phyloP scores from a whole-genome alignment of 2,888 invertebrate genomes.

The Hecatera dysodea region DNA sequence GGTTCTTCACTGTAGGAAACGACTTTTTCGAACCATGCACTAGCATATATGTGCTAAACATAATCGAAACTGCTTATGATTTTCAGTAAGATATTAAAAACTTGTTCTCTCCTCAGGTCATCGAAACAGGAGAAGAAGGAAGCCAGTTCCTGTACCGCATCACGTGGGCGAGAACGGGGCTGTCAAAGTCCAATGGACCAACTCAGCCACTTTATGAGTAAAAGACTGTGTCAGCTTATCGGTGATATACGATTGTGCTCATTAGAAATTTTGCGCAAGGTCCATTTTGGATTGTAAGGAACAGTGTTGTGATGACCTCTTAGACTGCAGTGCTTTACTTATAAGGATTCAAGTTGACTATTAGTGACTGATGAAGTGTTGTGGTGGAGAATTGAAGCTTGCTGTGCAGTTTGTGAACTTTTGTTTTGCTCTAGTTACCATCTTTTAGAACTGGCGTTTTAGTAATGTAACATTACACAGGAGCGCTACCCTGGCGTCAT shows the following conservation, averaged over 20 bases:
- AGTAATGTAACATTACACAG: rapidly evolving
- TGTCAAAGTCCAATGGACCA: slow-evolving; percentile 73
- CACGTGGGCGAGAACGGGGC: slow-evolving; percentile 89
- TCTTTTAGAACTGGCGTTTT: background rate
- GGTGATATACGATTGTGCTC: slow-evolving; percentile 53
- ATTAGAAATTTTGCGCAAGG: slow-evolving; percentile 25
- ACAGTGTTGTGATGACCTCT: slow-evolving; percentile 50
- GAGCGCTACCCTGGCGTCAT: background rate
- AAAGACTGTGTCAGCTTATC: slow-evolving; percentile 54
- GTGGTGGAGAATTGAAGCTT: background rate
- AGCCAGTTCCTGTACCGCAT: slow-evolving; percentile 92
- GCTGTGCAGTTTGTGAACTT: slow-evolving; percentile 12
- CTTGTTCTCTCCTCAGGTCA: slow-evolving; percentile 78
- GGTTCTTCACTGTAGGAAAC: too few relatives aligned
- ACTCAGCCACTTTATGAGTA: slow-evolving; percentile 86
- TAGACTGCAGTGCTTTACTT: slow-evolving; percentile 43
- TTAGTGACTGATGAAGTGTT: slow-evolving; percentile 10
- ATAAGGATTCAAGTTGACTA: slow-evolving; percentile 2
- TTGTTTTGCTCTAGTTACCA: background rate
- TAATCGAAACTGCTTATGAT: too few relatives aligned
- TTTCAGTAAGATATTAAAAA: too few relatives aligned
- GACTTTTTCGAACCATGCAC: too few relatives aligned
- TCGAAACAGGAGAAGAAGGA: slow-evolving; percentile 91
- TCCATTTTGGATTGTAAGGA: slow-evolving; percentile 18
- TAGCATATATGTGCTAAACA: too few relatives aligned